These are phyloP conservation scores for Capitulum mitella DNA, from an alignment of 2,888 invertebrate genomes.

Conservation along the genomic window DNA sequence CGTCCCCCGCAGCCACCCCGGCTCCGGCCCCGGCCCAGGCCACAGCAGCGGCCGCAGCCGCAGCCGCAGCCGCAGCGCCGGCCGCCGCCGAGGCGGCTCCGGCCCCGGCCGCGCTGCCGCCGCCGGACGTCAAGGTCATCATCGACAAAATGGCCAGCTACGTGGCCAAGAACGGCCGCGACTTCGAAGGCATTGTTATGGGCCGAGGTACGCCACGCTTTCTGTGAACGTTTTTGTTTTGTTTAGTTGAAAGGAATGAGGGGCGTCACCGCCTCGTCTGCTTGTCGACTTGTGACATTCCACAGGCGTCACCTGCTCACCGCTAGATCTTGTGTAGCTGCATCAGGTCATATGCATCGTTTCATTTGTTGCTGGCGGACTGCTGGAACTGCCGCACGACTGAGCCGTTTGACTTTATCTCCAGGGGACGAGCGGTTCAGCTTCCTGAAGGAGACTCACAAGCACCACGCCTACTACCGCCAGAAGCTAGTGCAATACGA, in stretches of 20 bases:
- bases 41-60: background rate
- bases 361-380: too few species aligned
- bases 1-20: slow-evolving; percentile 15
- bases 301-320: too few species aligned
- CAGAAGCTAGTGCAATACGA: slow-evolving; percentile 52
- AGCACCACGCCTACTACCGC: slow-evolving; percentile 73
- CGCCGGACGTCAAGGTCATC: slow-evolving; percentile 72
- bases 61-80: slow-evolving; percentile 34
- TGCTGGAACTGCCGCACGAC: too few species aligned
- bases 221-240: too few species aligned
- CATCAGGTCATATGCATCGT: too few species aligned
- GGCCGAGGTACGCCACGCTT: too few species aligned
- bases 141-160: slow-evolving; percentile 96
- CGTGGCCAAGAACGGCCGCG: slow-evolving; percentile 88
- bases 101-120: slow-evolving; percentile 50
- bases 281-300: too few species aligned
- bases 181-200: slow-evolving; percentile 81
- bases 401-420: too few species aligned
- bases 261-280: too few species aligned
- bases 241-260: too few species aligned
- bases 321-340: too few species aligned
- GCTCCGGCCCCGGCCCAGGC: slow-evolving; percentile 23
- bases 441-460: slow-evolving; percentile 69
- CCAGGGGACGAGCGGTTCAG: slow-evolving; percentile 70
- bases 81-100: background rate